Conservation (phyloP, 2,113 vertebrate species). For the Apus apus region DNA sequence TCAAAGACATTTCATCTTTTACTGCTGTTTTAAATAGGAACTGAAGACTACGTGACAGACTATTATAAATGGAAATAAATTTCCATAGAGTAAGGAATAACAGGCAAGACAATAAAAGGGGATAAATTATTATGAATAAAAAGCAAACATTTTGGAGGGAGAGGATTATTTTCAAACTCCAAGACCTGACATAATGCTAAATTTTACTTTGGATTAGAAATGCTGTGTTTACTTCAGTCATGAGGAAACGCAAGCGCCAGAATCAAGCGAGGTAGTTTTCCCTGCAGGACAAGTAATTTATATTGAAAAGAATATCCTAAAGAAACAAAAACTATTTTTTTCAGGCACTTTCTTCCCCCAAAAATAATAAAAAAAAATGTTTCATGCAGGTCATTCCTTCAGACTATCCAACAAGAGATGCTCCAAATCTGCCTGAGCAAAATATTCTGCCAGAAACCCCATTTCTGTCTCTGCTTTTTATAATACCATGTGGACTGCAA, state of each 20-base stretch:
- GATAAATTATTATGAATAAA: neutral
- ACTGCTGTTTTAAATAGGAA: neutral
- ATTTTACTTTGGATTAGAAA: neutral
- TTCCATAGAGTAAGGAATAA: neutral
- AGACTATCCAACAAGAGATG: neutral
- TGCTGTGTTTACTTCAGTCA: neutral
- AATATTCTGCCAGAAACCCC: neutral
- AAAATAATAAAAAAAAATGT: neutral
- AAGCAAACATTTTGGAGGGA: neutral
- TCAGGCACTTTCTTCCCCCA: neutral
- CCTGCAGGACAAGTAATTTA: neutral
- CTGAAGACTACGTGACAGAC: neutral
- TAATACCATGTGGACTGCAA: neutral
- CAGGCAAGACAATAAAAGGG: neutral
- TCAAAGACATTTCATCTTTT: neutral
- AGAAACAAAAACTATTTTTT: neutral
- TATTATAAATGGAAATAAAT: neutral
- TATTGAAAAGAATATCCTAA: neutral
- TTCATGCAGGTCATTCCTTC: neutral
- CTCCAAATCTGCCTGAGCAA: neutral
- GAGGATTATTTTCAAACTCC: neutral
- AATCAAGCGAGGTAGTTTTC: neutral
- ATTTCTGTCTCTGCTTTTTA: neutral
- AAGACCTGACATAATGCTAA: neutral
- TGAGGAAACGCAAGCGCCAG: neutral